phyloP scores from a whole-genome alignment of 92 coral and sea anemone genomes.

The Phenganax subtilis region DNA sequence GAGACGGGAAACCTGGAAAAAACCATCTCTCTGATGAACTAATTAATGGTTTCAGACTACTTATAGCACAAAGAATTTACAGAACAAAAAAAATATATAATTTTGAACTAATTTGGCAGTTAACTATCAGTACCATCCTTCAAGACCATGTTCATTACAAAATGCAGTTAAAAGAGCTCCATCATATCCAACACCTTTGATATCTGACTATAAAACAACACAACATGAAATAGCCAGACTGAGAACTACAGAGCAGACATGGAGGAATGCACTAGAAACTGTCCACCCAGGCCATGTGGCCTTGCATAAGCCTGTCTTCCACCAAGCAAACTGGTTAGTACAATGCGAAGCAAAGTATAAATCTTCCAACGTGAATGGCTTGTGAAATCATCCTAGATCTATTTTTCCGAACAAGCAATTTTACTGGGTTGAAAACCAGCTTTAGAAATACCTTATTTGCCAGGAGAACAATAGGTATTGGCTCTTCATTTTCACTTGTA shows the following conservation, averaged over 20 bases:
- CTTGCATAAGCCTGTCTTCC: too few species aligned
- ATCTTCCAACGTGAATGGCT: too few species aligned
- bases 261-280: not conserved
- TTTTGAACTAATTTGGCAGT: too few species aligned
- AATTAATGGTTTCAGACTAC: not conserved
- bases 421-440: too few species aligned
- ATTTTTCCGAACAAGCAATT: too few species aligned
- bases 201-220: constrained; percentile 60
- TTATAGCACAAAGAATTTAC: too few species aligned
- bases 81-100: too few species aligned
- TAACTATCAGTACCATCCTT: constrained; percentile 63
- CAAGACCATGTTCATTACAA: constrained; percentile 75
- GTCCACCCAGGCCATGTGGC: not conserved
- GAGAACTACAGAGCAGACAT: not conserved
- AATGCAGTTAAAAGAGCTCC: constrained; percentile 61
- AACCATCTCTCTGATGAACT: not conserved
- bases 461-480: constrained; percentile 78
- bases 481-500: constrained; percentile 75
- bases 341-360: too few species aligned
- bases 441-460: constrained; percentile 69
- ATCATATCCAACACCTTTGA: constrained; percentile 71
- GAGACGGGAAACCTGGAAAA: constrained; percentile 80
- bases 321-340: too few species aligned
- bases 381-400: too few species aligned
- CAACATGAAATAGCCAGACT: not conserved